Percentiles rank a stretch among this genome's conserved stretches.
Conservation (phyloP, 2,797 vertebrate genomes). For the Sorex maritimensis region DNA sequence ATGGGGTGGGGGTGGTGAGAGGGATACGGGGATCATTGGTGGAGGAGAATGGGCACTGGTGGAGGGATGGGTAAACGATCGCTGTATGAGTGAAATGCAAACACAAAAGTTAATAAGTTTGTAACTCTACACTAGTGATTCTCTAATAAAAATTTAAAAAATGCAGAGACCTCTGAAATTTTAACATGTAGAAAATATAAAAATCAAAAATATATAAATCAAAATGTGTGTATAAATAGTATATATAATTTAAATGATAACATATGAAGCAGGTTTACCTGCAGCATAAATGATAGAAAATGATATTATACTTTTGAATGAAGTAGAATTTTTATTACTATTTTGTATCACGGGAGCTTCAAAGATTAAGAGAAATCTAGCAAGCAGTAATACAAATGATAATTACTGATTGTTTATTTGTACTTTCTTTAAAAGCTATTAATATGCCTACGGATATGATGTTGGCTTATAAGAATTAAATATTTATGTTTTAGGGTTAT, state of each 20-base stretch:
- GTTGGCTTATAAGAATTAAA: too few species aligned
- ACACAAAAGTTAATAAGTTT: too few species aligned
- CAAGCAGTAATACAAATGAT: background rate
- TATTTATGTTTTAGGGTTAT: too few species aligned
- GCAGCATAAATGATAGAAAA: slow-evolving; percentile 21
- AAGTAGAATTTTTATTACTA: slow-evolving; percentile 42
- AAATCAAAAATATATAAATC: slow-evolving; percentile 59
- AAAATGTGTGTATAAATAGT: background rate
- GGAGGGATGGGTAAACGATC: too few species aligned
- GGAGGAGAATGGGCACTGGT: too few species aligned
- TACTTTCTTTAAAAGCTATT: background rate
- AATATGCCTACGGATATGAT: too few species aligned
- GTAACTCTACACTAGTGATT: too few species aligned
- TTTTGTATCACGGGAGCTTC: slow-evolving; percentile 16
- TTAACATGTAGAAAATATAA: slow-evolving; percentile 53
- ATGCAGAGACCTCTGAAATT: slow-evolving; percentile 1
- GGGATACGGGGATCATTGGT: too few species aligned
- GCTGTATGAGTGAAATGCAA: too few species aligned
- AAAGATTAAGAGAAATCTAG: slow-evolving; percentile 43
- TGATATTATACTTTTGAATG: slow-evolving; percentile 40
- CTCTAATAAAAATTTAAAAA: too few species aligned
- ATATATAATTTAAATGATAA: slow-evolving; percentile 1
- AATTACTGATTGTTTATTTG: background rate
- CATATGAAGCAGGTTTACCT: slow-evolving; percentile 35
- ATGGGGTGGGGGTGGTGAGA: too few species aligned